Evolutionary conservation across 2,113 vertebrate genomes (phyloP).

Genomic region (Gobius niger): DNA sequence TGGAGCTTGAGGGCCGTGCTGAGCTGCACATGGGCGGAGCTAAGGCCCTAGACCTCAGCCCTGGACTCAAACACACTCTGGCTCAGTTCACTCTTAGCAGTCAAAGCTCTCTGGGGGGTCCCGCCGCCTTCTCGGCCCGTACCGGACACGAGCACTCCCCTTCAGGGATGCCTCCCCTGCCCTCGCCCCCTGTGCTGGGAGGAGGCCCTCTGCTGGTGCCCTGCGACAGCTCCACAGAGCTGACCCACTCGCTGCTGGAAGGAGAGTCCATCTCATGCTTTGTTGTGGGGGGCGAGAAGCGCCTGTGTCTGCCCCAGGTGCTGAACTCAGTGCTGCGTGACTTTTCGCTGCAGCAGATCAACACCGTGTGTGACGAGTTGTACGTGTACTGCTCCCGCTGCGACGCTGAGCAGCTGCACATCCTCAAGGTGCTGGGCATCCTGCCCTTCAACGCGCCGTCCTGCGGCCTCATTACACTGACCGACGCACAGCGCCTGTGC

Average conservation of each 20-base stretch:
- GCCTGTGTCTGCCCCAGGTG: conserved; percentile 95
- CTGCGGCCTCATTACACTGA: conserved; percentile 94
- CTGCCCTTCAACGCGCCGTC: conserved; percentile 96
- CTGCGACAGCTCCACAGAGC: conserved; percentile 94
- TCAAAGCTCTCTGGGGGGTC: conserved; percentile 94
- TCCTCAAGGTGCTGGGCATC: conserved; percentile 96
- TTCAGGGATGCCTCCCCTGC: conserved; percentile 83
- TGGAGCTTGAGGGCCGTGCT: conserved; percentile 64
- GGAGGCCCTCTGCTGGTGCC: conserved; percentile 93
- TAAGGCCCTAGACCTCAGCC: conserved; percentile 91
- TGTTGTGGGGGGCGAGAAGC: conserved; percentile 95
- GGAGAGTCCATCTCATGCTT: conserved; percentile 97
- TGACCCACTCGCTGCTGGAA: conserved; percentile 92
- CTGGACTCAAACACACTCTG: conserved; percentile 94
- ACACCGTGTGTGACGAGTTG: conserved; percentile 93
- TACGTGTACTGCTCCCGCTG: conserved; percentile 97
- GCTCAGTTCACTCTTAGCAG: conserved; percentile 98
- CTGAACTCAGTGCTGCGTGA: conserved; percentile 96
- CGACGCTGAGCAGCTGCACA: conserved; percentile 93
- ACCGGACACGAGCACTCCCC: conserved; percentile 86
- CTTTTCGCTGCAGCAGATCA: conserved; percentile 97
- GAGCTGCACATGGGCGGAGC: conserved; percentile 72
- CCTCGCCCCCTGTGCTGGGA: conserved; percentile 89
- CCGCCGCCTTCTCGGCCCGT: conserved; percentile 94
- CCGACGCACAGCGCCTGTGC: conserved; percentile 95